These are phyloP conservation scores for Arrhopalites spinosus DNA, from an alignment of 2,888 invertebrate genomes.

Conservation along the genomic window DNA sequence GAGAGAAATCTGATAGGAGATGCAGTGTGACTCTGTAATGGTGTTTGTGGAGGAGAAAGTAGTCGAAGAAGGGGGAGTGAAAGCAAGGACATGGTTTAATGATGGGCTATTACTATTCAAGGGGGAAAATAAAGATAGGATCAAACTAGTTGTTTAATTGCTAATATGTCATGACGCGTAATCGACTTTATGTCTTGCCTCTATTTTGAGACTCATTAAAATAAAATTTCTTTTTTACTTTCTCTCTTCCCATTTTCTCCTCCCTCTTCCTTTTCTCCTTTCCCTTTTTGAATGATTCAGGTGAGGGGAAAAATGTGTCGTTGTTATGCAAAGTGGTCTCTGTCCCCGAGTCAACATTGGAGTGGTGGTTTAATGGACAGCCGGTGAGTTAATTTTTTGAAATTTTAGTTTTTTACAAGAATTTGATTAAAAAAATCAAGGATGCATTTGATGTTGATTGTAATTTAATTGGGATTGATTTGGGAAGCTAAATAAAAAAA, in stretches of 20 bases:
- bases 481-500: too few relatives aligned
- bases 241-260: too few relatives aligned
- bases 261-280: not conserved
- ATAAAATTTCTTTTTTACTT: too few relatives aligned
- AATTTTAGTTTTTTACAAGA: too few relatives aligned
- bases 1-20: slow-evolving; percentile 7
- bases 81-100: slow-evolving; percentile 26
- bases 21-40: not conserved
- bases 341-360: slow-evolving; percentile 77
- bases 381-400: too few relatives aligned
- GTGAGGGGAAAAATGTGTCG: slow-evolving; percentile 78
- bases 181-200: slow-evolving; percentile 7
- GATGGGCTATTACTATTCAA: slow-evolving; percentile 40
- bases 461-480: too few relatives aligned
- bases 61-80: not conserved
- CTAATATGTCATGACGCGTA: slow-evolving; percentile 30
- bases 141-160: slow-evolving; percentile 40
- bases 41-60: not conserved
- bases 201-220: too few relatives aligned
- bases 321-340: slow-evolving; percentile 80
- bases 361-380: slow-evolving; percentile 79
- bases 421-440: too few relatives aligned
- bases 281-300: slow-evolving; percentile 39
- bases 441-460: too few relatives aligned
- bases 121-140: slow-evolving; percentile 38